Evolutionary conservation across 2,113 vertebrate species (phyloP), one percentile per base, ranked within the genome.

Genomic region (Bubo scandiacus): DNA sequence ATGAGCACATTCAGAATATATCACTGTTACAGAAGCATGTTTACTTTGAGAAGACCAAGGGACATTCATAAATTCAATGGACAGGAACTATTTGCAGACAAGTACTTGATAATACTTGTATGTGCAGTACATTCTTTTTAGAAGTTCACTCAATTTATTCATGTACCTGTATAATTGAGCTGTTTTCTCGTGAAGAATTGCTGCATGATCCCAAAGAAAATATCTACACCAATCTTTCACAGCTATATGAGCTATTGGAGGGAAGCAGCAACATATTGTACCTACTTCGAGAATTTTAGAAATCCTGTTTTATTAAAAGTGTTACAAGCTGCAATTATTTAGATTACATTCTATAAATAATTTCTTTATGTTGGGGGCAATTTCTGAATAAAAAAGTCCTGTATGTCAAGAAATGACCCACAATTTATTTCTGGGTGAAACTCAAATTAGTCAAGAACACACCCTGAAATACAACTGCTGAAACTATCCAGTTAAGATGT

Each of bases 291-390:
- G 81, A 96, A 93, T 84, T 97, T 94, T 72, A 93, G 89, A 97
- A 96, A 91, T 92, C 49, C 51, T 91, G 62, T 94, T 91, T 97
- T 97, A 97, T 97, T 96, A 96, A 96, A 97, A 97, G 95, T 94
- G 92, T 96, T 97, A 96, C 96, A 88, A 96, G 29, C 36, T 82
- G n/a, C 9, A 85, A 67, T 82, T 81, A 65, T 40, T 72, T 42
- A 61, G 86, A 70, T 90, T 75, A 92, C 72, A 84, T 80, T 96
- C 58, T 95, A 68, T 34, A 55, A 96, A 88, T 75, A 91, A 70
- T 82, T 95, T 75, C 20, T 92, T 94, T 94, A 62, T 88, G 58
- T 81, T 85, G 68, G 36, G 52, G 23, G 14, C 19, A 88, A 95
- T 68, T 94, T 75, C 54, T 95, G 68, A 74, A 94, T 78, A 93